Evolutionary conservation across 2,113 vertebrate genomes (phyloP).

Genomic region (Arizona elegans): DNA sequence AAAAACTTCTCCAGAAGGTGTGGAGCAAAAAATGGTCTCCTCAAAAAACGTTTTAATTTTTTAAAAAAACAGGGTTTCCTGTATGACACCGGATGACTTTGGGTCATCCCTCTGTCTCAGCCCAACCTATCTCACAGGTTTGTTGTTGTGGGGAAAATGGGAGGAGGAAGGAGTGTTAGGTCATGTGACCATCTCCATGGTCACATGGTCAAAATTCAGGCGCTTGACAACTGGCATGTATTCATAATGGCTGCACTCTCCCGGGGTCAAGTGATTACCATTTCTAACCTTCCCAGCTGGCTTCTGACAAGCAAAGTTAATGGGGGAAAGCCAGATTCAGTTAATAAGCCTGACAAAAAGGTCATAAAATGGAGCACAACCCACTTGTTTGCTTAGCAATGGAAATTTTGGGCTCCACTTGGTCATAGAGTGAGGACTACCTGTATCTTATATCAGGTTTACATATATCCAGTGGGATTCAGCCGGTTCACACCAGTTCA

Average conservation of each 20-base stretch:
- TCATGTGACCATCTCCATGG: not conserved
- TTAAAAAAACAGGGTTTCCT: not conserved
- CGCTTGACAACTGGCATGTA: not conserved
- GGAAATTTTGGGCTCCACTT: not conserved
- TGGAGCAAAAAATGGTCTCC: not conserved
- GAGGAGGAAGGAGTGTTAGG: not conserved
- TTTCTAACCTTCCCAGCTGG: not conserved
- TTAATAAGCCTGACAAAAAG: not conserved
- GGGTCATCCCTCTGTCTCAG: not conserved
- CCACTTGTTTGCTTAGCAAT: not conserved
- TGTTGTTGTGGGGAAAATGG: not conserved
- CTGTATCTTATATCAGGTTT: not conserved
- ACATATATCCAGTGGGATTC: not conserved
- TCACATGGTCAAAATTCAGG: not conserved
- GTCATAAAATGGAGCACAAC: not conserved
- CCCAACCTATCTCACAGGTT: not conserved
- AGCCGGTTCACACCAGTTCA: no score
- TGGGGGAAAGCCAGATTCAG: not conserved
- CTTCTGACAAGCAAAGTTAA: not conserved
- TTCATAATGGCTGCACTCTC: not conserved
- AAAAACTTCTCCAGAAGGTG: not conserved
- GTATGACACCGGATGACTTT: not conserved
- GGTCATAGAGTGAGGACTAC: not conserved
- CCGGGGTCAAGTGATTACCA: fast-evolving
- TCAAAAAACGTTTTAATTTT: not conserved